Conservation (phyloP, 2,888 invertebrate genomes). For the Dryocosmus kuriphilus region DNA sequence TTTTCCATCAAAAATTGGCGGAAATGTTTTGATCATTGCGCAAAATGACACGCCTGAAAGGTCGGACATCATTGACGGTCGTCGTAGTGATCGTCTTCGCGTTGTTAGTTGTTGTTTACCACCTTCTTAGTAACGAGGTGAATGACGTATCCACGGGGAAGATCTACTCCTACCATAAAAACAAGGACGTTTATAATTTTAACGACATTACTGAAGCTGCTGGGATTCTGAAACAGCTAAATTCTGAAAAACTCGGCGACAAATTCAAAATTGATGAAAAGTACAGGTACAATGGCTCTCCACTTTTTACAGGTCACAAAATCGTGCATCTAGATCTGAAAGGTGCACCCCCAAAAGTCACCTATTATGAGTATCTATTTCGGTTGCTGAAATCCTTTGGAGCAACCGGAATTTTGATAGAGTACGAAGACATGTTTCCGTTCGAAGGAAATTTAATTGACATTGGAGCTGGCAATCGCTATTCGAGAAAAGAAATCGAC, state of each 20-base stretch:
- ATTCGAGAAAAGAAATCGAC: slow-evolving; percentile 80
- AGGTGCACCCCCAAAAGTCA: slow-evolving; percentile 87
- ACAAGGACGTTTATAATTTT: slow-evolving; percentile 59
- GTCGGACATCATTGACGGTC: neutral
- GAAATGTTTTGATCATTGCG: slow-evolving; percentile 1
- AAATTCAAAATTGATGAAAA: slow-evolving; percentile 58
- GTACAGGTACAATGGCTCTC: slow-evolving; percentile 52
- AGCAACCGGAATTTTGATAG: slow-evolving; percentile 88
- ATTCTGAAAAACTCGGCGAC: slow-evolving; percentile 57
- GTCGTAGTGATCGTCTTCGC: slow-evolving; percentile 12
- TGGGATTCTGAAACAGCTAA: slow-evolving; percentile 22
- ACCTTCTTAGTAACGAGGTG: slow-evolving; percentile 70
- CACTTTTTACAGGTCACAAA: slow-evolving; percentile 78
- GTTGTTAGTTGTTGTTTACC: slow-evolving; percentile 63
- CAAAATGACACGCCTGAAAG: slow-evolving; percentile 3
- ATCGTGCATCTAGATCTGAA: slow-evolving; percentile 92
- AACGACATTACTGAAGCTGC: slow-evolving; percentile 39
- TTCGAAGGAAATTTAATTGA: slow-evolving; percentile 82
- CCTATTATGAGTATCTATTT: slow-evolving; percentile 82
- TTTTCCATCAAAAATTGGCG: neutral
- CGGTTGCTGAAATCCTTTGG: slow-evolving; percentile 82
- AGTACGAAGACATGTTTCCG: slow-evolving; percentile 95
- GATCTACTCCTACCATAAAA: slow-evolving; percentile 55
- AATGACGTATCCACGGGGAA: slow-evolving; percentile 60
- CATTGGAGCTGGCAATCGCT: slow-evolving; percentile 83